A percentile compares a stretch with the other conserved stretches of the same genome.
Conservation (phyloP, 1,140 invertebrate genomes). For the Stenopsyche tienmushanensis region DNA sequence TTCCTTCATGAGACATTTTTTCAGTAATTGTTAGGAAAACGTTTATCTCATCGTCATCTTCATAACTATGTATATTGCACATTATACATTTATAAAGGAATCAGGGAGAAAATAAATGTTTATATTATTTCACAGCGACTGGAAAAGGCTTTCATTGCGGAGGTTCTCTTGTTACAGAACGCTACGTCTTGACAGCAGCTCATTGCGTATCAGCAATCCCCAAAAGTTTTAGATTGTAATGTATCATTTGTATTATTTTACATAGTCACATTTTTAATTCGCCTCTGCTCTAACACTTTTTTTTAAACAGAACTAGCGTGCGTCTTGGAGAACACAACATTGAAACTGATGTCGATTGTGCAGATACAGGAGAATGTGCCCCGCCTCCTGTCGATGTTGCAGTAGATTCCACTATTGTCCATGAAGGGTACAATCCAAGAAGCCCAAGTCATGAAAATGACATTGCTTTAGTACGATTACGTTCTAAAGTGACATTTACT, state of each 20-base stretch:
- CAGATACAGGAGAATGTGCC: conserved; percentile 54
- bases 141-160: conserved; percentile 62
- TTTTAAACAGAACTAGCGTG: conserved; percentile 45
- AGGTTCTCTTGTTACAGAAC: conserved; percentile 64
- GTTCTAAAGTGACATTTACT: conserved; percentile 60
- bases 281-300: no score
- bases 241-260: background rate
- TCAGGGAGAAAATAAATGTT: background rate
- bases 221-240: background rate
- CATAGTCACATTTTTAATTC: no score
- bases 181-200: conserved; percentile 60
- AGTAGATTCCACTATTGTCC: conserved; percentile 64
- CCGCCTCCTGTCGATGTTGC: conserved; percentile 60
- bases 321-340: conserved; percentile 66
- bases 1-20: no score
- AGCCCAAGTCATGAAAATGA: conserved; percentile 68
- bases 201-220: conserved; percentile 65
- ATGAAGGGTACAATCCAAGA: conserved; percentile 64
- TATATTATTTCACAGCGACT: conserved; percentile 33
- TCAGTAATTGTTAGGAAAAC: no score
- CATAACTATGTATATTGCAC: no score
- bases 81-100: background rate
- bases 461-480: conserved; percentile 72
- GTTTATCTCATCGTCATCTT: no score
- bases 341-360: conserved; percentile 61